Percentiles rank a stretch among this genome's conserved stretches.
These are phyloP conservation scores for Thera britannica DNA, from an alignment of 2,888 invertebrate species.

Conservation along the genomic window DNA sequence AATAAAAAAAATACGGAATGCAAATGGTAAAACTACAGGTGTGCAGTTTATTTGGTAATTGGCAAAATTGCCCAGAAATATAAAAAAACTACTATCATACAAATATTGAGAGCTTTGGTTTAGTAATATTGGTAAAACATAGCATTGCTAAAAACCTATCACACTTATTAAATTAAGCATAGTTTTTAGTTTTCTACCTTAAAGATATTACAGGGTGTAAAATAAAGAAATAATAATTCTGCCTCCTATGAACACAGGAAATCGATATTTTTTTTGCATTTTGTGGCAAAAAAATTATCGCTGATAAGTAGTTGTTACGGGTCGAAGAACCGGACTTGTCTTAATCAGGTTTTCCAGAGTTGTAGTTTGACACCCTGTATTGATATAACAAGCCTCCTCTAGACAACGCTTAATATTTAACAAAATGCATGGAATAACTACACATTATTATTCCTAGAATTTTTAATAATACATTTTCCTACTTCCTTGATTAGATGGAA, in stretches of 20 bases:
- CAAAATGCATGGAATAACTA: slow-evolving; percentile 3
- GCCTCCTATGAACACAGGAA: too few relatives aligned
- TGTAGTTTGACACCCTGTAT: background rate
- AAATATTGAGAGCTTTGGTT: slow-evolving; percentile 32
- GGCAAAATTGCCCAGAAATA: background rate
- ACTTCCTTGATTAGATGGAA: too few relatives aligned
- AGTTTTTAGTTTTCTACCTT: background rate
- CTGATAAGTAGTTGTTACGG: too few relatives aligned
- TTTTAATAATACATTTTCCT: too few relatives aligned
- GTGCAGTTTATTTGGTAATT: background rate
- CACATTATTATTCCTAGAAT: background rate
- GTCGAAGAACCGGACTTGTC: too few relatives aligned
- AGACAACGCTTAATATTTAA: slow-evolving; percentile 7
- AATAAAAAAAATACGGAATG: slow-evolving; percentile 5
- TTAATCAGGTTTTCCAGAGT: background rate
- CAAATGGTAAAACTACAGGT: background rate
- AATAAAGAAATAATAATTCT: too few relatives aligned
- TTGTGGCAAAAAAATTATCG: too few relatives aligned
- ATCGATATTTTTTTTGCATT: too few relatives aligned
- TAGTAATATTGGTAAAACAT: slow-evolving; percentile 21
- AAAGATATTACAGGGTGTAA: too few relatives aligned
- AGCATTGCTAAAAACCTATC: background rate
- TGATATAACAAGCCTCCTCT: background rate
- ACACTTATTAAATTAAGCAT: background rate
- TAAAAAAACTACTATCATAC: background rate